These are phyloP conservation scores for Protobothrops flavoviridis DNA, from an alignment of 2,113 vertebrate genomes.

Conservation along the genomic window DNA sequence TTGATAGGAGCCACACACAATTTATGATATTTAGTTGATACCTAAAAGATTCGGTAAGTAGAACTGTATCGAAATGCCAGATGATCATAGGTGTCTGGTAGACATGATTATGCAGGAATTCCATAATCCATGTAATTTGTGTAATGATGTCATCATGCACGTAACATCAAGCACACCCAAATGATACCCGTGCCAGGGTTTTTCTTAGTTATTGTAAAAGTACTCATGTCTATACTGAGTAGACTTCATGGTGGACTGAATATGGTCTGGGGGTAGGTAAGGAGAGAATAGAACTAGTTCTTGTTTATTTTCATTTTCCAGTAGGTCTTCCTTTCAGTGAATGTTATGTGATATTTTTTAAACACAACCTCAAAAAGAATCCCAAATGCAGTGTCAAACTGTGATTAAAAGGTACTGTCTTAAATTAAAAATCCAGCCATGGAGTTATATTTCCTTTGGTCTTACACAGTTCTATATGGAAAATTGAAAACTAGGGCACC, in stretches of 20 bases:
- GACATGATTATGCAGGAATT: not conserved
- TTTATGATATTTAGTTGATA: not conserved
- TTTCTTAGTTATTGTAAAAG: slow-evolving; percentile 8
- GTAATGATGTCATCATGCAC: not conserved
- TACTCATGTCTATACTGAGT: slow-evolving; percentile 5
- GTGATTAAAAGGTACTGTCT: slow-evolving; percentile 4
- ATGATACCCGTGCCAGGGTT: too few relatives aligned
- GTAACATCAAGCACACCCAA: not conserved
- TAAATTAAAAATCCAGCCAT: not conserved
- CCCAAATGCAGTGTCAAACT: not conserved
- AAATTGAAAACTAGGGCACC: not conserved
- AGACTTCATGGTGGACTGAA: not conserved
- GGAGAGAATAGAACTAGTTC: not conserved
- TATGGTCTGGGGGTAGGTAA: not conserved
- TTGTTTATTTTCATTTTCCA: not conserved
- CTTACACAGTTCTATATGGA: not conserved
- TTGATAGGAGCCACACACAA: not conserved
- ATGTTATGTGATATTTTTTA: not conserved
- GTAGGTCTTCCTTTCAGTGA: not conserved
- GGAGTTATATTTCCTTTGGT: not conserved
- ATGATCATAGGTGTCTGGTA: not conserved
- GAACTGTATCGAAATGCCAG: not conserved
- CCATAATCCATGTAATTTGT: not conserved
- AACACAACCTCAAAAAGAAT: not conserved
- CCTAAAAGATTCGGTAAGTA: slow-evolving; percentile 6